Evolutionary conservation across 2,797 vertebrate species (phyloP).

Genomic region (Ctenopoma kingsleyae): DNA sequence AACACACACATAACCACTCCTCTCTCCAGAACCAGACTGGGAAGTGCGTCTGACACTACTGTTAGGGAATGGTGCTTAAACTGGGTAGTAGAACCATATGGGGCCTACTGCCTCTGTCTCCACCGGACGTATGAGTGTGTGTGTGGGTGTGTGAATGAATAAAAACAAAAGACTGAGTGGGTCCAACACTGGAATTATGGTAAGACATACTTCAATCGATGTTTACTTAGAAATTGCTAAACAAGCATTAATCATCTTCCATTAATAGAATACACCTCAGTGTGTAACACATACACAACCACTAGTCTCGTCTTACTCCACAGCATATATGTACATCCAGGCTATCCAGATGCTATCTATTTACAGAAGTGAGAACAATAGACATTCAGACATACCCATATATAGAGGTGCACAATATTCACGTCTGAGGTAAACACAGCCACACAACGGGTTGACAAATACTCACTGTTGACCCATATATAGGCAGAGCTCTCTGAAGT

Average conservation of each 20-base stretch:
- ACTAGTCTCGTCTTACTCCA: not conserved
- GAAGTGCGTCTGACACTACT: slow-evolving; percentile 40
- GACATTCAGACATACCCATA: slow-evolving; percentile 43
- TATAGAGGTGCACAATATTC: slow-evolving; percentile 44
- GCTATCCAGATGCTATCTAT: slow-evolving; percentile 28
- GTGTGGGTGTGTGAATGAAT: slow-evolving; percentile 32
- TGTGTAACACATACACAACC: slow-evolving; percentile 18
- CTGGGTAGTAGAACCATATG: slow-evolving; percentile 6
- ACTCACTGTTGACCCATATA: slow-evolving; percentile 91
- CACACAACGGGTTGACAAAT: slow-evolving; percentile 16
- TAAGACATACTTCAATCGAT: slow-evolving; percentile 51
- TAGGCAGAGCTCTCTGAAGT: slow-evolving; percentile 89
- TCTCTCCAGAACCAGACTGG: slow-evolving; percentile 45
- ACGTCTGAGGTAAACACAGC: slow-evolving; percentile 26
- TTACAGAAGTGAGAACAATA: slow-evolving; percentile 62
- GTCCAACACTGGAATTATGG: slow-evolving; percentile 24
- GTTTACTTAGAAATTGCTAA: slow-evolving; percentile 53
- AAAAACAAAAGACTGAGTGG: slow-evolving; percentile 57
- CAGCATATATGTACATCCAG: slow-evolving; percentile 31
- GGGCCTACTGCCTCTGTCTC: slow-evolving; percentile 33
- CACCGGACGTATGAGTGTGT: slow-evolving; percentile 28
- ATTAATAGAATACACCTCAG: slow-evolving; percentile 45
- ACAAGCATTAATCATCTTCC: slow-evolving; percentile 47
- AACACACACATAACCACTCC: slow-evolving; percentile 53
- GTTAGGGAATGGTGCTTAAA: slow-evolving; percentile 22